Percentiles rank a stretch among this genome's conserved stretches.
These are phyloP conservation scores for Pissodes strobi DNA, from an alignment of 1,140 invertebrate genomes.

Conservation along the genomic window DNA sequence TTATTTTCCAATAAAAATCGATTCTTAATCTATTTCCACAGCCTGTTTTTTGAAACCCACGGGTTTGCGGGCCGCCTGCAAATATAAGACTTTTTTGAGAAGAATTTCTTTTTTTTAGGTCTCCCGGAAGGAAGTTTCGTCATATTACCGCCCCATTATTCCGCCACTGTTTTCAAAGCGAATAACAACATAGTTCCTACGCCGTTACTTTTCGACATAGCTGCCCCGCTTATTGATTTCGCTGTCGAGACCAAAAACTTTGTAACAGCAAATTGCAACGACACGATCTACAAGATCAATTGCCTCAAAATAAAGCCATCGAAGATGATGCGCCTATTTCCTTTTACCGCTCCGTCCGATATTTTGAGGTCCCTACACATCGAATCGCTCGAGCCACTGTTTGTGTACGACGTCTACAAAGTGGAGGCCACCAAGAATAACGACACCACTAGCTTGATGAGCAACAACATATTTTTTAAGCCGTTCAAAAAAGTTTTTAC, in stretches of 20 bases:
- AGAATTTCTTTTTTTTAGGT: too few relatives aligned
- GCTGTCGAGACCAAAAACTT: constrained; percentile 33
- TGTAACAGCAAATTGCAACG: constrained; percentile 42
- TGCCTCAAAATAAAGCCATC: constrained; percentile 34
- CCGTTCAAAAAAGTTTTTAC: constrained; percentile 38
- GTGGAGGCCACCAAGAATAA: constrained; percentile 40
- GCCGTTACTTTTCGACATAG: constrained; percentile 46
- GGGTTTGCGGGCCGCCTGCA: too few relatives aligned
- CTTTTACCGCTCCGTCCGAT: constrained; percentile 5
- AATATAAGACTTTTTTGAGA: constrained; percentile 1
- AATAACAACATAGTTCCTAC: constrained; percentile 39
- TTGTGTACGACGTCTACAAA: constrained; percentile 46
- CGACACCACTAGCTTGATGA: background rate
- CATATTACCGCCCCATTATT: constrained; percentile 36
- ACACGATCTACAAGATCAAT: constrained; percentile 44
- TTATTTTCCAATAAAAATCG: too few relatives aligned
- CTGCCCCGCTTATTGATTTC: constrained; percentile 41
- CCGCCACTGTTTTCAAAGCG: constrained; percentile 8
- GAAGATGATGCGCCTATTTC: constrained; percentile 31
- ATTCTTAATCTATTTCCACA: too few relatives aligned
- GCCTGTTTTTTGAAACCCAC: too few relatives aligned
- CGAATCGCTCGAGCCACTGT: constrained; percentile 39
- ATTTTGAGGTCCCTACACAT: constrained; percentile 45
- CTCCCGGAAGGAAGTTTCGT: constrained; percentile 41
- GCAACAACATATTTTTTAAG: constrained; percentile 30